Conservation (phyloP, 2,113 vertebrate species). For the Centropristis striata region DNA sequence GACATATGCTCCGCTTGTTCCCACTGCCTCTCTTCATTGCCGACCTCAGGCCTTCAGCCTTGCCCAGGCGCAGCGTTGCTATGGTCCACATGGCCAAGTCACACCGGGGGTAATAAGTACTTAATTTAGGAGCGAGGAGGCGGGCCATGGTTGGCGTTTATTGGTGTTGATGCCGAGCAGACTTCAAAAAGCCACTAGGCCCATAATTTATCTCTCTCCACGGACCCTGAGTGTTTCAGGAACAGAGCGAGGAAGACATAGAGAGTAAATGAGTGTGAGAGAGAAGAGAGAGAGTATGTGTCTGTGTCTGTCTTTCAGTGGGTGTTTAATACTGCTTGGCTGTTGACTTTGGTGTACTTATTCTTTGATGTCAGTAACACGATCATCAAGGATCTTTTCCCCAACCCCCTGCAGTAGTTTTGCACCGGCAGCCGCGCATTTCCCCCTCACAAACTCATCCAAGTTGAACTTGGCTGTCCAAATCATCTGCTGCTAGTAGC, state of each 20-base stretch:
- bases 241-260: slow-evolving; percentile 65
- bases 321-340: slow-evolving; percentile 77
- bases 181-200: slow-evolving; percentile 82
- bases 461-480: slow-evolving; percentile 74
- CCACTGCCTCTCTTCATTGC: slow-evolving; percentile 25
- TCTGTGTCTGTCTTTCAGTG: slow-evolving; percentile 62
- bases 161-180: slow-evolving; percentile 79
- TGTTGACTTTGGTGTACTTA: slow-evolving; percentile 76
- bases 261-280: slow-evolving; percentile 73
- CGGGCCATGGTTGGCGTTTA: slow-evolving; percentile 72
- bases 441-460: slow-evolving; percentile 60
- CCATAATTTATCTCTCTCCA: slow-evolving; percentile 81
- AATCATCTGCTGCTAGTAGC: slow-evolving; percentile 66
- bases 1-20: slow-evolving; percentile 66
- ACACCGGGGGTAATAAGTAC: slow-evolving; percentile 80
- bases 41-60: slow-evolving; percentile 43
- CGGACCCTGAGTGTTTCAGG: slow-evolving; percentile 71
- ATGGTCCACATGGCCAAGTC: slow-evolving; percentile 67
- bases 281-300: slow-evolving; percentile 59
- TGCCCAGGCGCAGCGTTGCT: slow-evolving; percentile 39
- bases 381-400: slow-evolving; percentile 79
- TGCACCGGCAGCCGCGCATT: slow-evolving; percentile 57
- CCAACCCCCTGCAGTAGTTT: slow-evolving; percentile 69
- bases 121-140: slow-evolving; percentile 82
- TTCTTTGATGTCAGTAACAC: slow-evolving; percentile 84